phyloP scores from a whole-genome alignment of 2,888 invertebrate species.

The Phorcus lineatus region DNA sequence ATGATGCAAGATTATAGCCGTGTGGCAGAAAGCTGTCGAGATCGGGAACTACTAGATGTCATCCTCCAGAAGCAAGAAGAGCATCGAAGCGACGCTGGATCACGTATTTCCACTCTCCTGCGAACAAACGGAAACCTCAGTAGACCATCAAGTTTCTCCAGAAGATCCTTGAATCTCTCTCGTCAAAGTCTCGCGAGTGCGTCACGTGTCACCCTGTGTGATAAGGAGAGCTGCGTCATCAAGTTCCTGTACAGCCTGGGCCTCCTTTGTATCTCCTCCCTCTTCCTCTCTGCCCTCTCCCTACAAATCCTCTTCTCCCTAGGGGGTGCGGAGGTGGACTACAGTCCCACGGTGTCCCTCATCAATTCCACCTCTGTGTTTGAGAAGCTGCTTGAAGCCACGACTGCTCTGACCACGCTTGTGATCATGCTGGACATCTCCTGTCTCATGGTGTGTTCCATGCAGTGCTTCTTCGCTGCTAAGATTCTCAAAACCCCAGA shows the following conservation, averaged over 20 bases:
- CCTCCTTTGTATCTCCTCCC: slow-evolving; percentile 88
- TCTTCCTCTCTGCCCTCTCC: slow-evolving; percentile 88
- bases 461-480: slow-evolving; percentile 94
- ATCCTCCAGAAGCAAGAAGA: slow-evolving; percentile 64
- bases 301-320: slow-evolving; percentile 84
- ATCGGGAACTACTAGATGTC: slow-evolving; percentile 63
- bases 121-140: slow-evolving; percentile 54
- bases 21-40: slow-evolving; percentile 53
- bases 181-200: slow-evolving; percentile 37
- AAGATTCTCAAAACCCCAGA: slow-evolving; percentile 91
- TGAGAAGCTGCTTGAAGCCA: slow-evolving; percentile 92
- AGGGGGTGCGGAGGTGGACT: slow-evolving; percentile 76
- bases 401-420: slow-evolving; percentile 90
- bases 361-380: slow-evolving; percentile 41
- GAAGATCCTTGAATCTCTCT: slow-evolving; percentile 36
- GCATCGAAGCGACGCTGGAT: slow-evolving; percentile 46
- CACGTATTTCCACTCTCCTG: slow-evolving; percentile 43
- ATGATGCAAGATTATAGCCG: slow-evolving; percentile 50
- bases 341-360: slow-evolving; percentile 18
- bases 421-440: slow-evolving; percentile 91
- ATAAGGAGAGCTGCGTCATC: slow-evolving; percentile 18
- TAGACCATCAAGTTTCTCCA: slow-evolving; percentile 43
- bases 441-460: slow-evolving; percentile 93
- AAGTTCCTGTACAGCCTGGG: slow-evolving; percentile 81
- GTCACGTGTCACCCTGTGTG: slow-evolving; percentile 26